phyloP scores from a whole-genome alignment of 2,888 invertebrate genomes.

The Bugulina stolonifera region DNA sequence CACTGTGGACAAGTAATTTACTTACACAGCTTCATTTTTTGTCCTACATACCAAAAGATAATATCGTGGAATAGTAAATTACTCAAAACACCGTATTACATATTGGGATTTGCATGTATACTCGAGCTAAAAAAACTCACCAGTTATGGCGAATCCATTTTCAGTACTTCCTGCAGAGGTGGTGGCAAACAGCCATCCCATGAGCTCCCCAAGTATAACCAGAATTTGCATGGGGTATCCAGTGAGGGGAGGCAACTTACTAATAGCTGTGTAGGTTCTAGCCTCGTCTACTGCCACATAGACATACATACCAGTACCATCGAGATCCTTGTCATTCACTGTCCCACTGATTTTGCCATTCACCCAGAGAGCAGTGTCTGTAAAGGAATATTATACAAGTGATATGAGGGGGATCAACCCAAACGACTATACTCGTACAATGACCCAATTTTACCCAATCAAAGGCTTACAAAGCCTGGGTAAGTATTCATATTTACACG shows the following conservation, averaged over 20 bases:
- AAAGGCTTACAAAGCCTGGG: too few species aligned
- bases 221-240: conserved; percentile 78
- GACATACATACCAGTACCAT: conserved; percentile 77
- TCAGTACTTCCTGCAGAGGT: conserved; percentile 61
- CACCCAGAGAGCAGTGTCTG: conserved; percentile 76
- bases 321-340: conserved; percentile 70
- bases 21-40: too few species aligned
- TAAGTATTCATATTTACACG: too few species aligned
- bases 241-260: conserved; percentile 67
- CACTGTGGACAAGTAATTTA: too few species aligned
- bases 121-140: conserved; percentile 37
- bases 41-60: too few species aligned
- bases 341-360: conserved; percentile 80
- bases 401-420: too few species aligned
- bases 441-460: too few species aligned
- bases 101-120: too few species aligned
- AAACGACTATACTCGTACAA: too few species aligned
- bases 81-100: too few species aligned
- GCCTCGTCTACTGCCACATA: conserved; percentile 70
- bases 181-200: conserved; percentile 86
- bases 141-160: conserved; percentile 77
- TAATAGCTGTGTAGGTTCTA: conserved; percentile 72
- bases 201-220: conserved; percentile 72
- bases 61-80: too few species aligned
- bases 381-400: too few species aligned